Base-by-base conservation (phyloP, 2,888 invertebrate species). In the Aethes cnicana region DNA sequence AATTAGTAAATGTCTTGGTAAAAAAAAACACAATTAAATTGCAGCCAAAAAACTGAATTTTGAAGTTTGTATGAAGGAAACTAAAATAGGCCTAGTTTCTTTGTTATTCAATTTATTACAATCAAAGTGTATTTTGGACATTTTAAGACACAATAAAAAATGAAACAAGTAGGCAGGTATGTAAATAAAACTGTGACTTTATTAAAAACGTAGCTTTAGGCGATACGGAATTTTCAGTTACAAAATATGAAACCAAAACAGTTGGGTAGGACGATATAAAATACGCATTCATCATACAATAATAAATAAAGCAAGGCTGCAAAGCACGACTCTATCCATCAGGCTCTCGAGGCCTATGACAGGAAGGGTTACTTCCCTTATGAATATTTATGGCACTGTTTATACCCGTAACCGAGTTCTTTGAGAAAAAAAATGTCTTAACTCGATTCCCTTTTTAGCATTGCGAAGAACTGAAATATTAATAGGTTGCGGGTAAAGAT, bases 381-480 rank as follows among this genome's bases (percentile, higher is more conserved):
- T 87, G 84, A 83, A 85, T 85, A 86, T 86, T 84, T 82, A 85
- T 80, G 70, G 63, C 69, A 58, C 65, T 77, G 77, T 78, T 79
- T 82, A 81, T 81, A 70, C 67, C 66, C 59, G 57, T 67, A 74
- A 72, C 72, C 65, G 67, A 69, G 68, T 66, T 66, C 59, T 64
- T 68, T 62, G 48, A 55, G 57, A 55, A 63, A 68, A 63, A 71
- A 69, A 66, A 72, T 69, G 66, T 68, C 73, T 63, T 65, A 65
- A 72, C 64, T 62, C 64, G 64, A 69, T 67, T 69, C 61, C 48
- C 52, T 64, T 54, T 54, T 52, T 60, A 63, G 61, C 62, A 62
- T 56, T 57, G 62, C 62, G 56, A 44, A 26, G 56, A 44, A 35
- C 23, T 39, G 26, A 48, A 50, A 50, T 44, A 50, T 43, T 36